Evolutionary conservation across 2,888 invertebrate species (phyloP).

Genomic region (Acheta domesticus): DNA sequence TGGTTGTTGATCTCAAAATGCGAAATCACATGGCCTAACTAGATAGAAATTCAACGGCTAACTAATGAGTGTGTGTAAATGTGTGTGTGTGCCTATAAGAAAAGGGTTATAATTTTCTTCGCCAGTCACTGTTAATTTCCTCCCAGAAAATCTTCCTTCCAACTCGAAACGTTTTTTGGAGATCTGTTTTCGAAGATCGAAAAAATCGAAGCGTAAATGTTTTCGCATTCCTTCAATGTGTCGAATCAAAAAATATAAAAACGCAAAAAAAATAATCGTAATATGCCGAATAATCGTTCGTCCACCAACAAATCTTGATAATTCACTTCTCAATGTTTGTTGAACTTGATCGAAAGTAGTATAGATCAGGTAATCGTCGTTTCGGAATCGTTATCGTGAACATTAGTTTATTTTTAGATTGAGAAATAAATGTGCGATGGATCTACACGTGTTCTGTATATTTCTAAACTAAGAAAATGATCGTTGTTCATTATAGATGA

Average conservation of each 20-base stretch:
- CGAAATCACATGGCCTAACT: conserved; percentile 36
- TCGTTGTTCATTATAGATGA: conserved; percentile 9
- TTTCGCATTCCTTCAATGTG: conserved; percentile 35
- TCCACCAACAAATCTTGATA: conserved; percentile 34
- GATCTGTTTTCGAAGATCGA: conserved; percentile 32
- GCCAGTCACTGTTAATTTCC: conserved; percentile 8
- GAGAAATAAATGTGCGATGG: conserved; percentile 25
- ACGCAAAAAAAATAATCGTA: conserved; percentile 31
- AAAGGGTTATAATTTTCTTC: conserved; percentile 26
- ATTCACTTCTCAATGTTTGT: conserved; percentile 32
- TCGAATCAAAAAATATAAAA: conserved; percentile 26
- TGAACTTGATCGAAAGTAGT: conserved; percentile 33
- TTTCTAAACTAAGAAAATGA: conserved; percentile 9
- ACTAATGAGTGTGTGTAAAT: conserved; percentile 24
- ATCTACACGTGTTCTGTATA: conserved; percentile 20
- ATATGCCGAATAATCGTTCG: conserved; percentile 36
- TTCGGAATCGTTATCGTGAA: conserved; percentile 36
- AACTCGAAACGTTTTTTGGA: conserved; percentile 31
- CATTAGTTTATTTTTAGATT: conserved; percentile 30
- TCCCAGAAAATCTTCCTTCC: conserved; percentile 32
- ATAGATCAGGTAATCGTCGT: conserved; percentile 33
- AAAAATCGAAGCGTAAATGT: conserved; percentile 38
- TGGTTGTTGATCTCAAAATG: conserved; percentile 37
- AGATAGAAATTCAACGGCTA: conserved; percentile 33
- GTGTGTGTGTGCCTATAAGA: conserved; percentile 30